Evolutionary conservation across 64 coral and sea anemone species (phyloP).

Genomic region (Stylophora pistillata): DNA sequence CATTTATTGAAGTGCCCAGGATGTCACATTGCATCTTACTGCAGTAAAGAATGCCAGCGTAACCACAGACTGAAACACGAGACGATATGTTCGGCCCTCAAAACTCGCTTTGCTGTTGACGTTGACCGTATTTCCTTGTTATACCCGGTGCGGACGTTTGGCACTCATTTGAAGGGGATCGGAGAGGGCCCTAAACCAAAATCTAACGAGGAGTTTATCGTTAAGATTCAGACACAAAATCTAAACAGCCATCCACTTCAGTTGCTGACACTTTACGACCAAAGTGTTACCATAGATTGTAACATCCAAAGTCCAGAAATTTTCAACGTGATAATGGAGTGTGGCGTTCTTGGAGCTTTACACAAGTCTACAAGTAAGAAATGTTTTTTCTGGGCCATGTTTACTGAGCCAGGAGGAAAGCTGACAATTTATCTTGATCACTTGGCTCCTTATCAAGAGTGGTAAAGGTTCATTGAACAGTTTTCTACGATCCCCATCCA

Average conservation of each 20-base stretch:
- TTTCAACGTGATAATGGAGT: conserved; percentile 83
- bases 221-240: conserved; percentile 71
- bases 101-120: conserved; percentile 51
- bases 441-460: conserved; percentile 73
- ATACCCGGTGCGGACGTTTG: neutral
- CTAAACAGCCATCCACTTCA: conserved; percentile 68
- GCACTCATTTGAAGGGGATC: conserved; percentile 23
- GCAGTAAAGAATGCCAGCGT: conserved; percentile 31
- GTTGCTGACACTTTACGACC: conserved; percentile 46
- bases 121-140: neutral
- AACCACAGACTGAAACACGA: conserved; percentile 53
- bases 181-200: conserved; percentile 48
- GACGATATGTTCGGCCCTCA: conserved; percentile 32
- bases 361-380: conserved; percentile 65
- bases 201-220: conserved; percentile 41
- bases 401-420: conserved; percentile 44
- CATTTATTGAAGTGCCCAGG: conserved; percentile 1
- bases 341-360: conserved; percentile 69
- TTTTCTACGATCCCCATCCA: too few relatives aligned
- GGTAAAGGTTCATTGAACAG: too few relatives aligned
- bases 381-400: conserved; percentile 70
- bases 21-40: conserved; percentile 46
- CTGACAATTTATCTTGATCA: conserved; percentile 57
- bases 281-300: conserved; percentile 23
- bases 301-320: conserved; percentile 69